A percentile compares a stretch with the other conserved stretches of the same genome.
These are phyloP conservation scores for Luperina nickerlii DNA, from an alignment of 2,888 invertebrate species.

Conservation along the genomic window DNA sequence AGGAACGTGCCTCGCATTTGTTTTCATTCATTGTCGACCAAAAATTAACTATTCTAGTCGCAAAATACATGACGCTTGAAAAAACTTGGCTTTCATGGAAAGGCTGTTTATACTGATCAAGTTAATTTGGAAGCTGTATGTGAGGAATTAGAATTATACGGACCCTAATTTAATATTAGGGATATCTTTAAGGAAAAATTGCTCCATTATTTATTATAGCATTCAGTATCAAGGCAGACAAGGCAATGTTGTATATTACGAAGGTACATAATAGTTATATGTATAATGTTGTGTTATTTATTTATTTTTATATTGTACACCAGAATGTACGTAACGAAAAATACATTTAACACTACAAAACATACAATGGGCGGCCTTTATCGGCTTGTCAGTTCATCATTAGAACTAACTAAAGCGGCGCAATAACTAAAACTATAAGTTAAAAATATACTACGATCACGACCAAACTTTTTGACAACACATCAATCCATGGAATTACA, in stretches of 20 bases:
- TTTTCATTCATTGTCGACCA: constrained; percentile 45
- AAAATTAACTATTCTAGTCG: constrained; percentile 51
- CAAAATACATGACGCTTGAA: constrained; percentile 31
- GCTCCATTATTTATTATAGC: too few relatives aligned
- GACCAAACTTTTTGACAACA: constrained; percentile 16
- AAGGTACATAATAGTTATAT: neutral
- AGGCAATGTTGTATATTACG: neutral
- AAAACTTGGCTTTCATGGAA: constrained; percentile 11
- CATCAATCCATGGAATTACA: constrained; percentile 13
- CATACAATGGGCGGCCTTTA: too few relatives aligned
- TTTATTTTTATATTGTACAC: neutral
- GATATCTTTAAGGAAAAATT: neutral
- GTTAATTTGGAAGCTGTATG: neutral
- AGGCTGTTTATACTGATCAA: constrained; percentile 4
- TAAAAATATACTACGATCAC: neutral
- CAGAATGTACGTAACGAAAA: neutral
- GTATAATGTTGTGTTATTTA: neutral
- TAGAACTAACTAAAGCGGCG: too few relatives aligned
- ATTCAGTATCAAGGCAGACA: neutral
- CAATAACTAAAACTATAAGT: neutral
- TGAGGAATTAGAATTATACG: neutral
- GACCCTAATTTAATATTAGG: neutral
- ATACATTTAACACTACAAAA: too few relatives aligned
- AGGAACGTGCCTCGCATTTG: constrained; percentile 58
- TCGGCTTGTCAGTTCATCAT: neutral